phyloP scores from a whole-genome alignment of 2,888 invertebrate genomes.

The Paralinhomoeus sp. region DNA sequence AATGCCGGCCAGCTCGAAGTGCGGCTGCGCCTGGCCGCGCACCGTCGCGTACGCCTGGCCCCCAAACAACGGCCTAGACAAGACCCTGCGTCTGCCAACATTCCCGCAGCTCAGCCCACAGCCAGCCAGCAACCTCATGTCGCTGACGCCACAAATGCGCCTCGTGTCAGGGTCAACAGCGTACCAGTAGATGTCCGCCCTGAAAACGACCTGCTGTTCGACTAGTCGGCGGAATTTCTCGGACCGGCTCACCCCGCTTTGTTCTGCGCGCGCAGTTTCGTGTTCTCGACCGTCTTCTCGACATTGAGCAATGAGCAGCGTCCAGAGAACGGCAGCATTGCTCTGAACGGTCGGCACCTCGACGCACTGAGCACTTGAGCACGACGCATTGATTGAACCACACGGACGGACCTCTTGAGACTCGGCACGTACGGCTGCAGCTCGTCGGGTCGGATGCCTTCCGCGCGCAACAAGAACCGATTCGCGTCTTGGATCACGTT shows the following conservation, averaged over 20 bases:
- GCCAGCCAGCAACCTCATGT: too few species aligned
- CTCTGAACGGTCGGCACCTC: not conserved
- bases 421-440: conserved; percentile 10
- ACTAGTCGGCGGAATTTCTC: not conserved
- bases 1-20: conserved; percentile 11
- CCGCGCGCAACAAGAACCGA: conserved; percentile 16
- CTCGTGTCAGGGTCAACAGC: conserved; percentile 18
- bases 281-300: conserved; percentile 16
- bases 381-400: too few species aligned
- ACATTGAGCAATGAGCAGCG: conserved; percentile 16
- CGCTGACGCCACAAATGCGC: conserved; percentile 12
- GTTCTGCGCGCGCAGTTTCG: conserved; percentile 9
- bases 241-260: not conserved
- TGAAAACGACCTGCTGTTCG: not conserved
- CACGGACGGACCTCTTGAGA: conserved; percentile 12
- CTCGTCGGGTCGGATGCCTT: conserved; percentile 16
- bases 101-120: too few species aligned
- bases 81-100: too few species aligned
- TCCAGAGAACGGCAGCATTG: conserved; percentile 18
- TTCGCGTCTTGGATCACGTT: conserved; percentile 6
- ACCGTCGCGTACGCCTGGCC: conserved; percentile 13
- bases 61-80: conserved; percentile 7
- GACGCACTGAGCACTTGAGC: not conserved
- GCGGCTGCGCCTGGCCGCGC: conserved; percentile 19
- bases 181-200: conserved; percentile 19